A percentile compares a stretch with the other conserved stretches of the same genome.
Evolutionary conservation across 2,113 vertebrate species (phyloP).

Genomic region (Cephalopterus ornatus): DNA sequence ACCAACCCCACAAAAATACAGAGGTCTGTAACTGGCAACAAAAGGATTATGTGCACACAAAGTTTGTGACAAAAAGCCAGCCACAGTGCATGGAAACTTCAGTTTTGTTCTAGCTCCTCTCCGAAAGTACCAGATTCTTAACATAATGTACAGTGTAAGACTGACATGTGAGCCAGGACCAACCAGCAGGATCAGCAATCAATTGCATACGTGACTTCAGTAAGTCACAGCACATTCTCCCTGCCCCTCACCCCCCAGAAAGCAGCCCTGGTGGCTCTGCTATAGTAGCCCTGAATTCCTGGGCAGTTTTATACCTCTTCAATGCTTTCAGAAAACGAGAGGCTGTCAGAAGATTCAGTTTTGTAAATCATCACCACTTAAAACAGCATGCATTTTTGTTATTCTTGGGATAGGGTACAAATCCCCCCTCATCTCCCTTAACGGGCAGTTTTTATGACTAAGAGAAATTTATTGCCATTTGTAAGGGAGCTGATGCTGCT

Average conservation of each 20-base stretch:
- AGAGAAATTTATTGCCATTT: neutral
- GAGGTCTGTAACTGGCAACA: neutral
- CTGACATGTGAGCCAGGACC: neutral
- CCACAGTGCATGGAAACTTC: neutral
- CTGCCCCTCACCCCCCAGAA: neutral
- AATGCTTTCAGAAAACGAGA: neutral
- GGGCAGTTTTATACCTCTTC: neutral
- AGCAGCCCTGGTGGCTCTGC: neutral
- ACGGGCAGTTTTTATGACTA: neutral
- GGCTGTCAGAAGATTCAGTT: neutral
- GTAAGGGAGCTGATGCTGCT: neutral
- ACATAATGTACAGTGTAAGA: neutral
- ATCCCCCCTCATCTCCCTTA: neutral
- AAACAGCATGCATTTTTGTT: neutral
- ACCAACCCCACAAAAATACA: neutral
- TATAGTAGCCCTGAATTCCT: neutral
- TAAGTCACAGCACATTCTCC: neutral
- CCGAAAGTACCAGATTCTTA: neutral
- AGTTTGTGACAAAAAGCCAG: neutral
- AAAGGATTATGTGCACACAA: neutral
- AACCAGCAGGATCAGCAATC: neutral
- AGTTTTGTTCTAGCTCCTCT: neutral
- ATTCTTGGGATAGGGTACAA: neutral
- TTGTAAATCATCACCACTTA: neutral
- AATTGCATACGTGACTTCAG: neutral